A percentile compares a stretch with the other conserved stretches of the same genome.
phyloP scores from a whole-genome alignment of 1,140 invertebrate genomes.

The Magallana ariakensis region DNA sequence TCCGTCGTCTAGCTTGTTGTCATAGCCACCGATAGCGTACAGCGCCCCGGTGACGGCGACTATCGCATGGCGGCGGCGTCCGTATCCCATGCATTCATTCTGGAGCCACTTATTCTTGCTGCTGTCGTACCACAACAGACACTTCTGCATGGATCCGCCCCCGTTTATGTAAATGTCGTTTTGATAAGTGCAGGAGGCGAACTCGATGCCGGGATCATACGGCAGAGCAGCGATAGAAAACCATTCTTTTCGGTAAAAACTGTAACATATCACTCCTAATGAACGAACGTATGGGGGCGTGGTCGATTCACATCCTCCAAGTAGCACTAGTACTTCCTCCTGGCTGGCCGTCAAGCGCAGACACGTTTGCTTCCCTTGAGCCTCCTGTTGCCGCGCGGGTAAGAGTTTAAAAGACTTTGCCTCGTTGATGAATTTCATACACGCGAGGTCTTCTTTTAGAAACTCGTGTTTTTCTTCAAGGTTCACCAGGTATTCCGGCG shows the following conservation, averaged over 20 bases:
- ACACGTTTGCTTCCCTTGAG: slow-evolving; percentile 63
- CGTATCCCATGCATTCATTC: slow-evolving; percentile 66
- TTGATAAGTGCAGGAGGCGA: slow-evolving; percentile 71
- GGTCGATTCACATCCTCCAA: slow-evolving; percentile 71
- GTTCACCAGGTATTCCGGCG: slow-evolving; percentile 68
- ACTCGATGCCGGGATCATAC: slow-evolving; percentile 74
- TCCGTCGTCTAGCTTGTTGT: slow-evolving; percentile 69
- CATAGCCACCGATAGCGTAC: slow-evolving; percentile 73
- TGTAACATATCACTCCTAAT: slow-evolving; percentile 69
- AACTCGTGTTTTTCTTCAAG: slow-evolving; percentile 59
- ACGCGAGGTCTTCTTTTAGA: slow-evolving; percentile 61
- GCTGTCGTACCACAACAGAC: slow-evolving; percentile 66
- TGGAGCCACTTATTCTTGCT: slow-evolving; percentile 74
- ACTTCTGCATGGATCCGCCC: slow-evolving; percentile 69
- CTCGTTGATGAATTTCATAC: slow-evolving; percentile 65
- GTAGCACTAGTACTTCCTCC: slow-evolving; percentile 72
- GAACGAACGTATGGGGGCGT: slow-evolving; percentile 72
- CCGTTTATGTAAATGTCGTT: slow-evolving; percentile 74
- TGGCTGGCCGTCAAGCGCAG: slow-evolving; percentile 60
- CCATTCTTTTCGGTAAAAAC: slow-evolving; percentile 70
- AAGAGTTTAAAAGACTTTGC: slow-evolving; percentile 72
- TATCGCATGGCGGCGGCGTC: slow-evolving; percentile 71
- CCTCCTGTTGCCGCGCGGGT: slow-evolving; percentile 70
- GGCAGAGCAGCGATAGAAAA: slow-evolving; percentile 68
- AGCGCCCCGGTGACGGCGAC: slow-evolving; percentile 69